phyloP scores from a whole-genome alignment of 2,888 invertebrate genomes.

The Drosophila nigricruria region DNA sequence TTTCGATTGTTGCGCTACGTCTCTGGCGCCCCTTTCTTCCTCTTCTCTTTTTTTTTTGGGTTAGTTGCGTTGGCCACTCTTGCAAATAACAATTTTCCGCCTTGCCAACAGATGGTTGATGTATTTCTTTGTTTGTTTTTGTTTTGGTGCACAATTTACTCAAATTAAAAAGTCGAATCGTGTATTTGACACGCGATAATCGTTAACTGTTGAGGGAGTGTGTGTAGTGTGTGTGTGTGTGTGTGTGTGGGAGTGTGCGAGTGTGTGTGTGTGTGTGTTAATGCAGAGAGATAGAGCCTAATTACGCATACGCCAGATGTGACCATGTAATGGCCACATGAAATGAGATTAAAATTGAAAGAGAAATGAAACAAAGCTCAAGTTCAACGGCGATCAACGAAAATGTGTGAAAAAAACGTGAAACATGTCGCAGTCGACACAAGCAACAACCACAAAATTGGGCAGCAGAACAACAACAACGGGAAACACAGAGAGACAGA shows the following conservation, averaged over 20 bases:
- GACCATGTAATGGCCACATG: constrained; percentile 25
- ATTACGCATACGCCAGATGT: constrained; percentile 77
- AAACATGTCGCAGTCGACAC: constrained; percentile 63
- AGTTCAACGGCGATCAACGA: constrained; percentile 30
- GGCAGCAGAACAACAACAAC: constrained; percentile 12
- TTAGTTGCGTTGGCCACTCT: constrained; percentile 34
- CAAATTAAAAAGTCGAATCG: constrained; percentile 76
- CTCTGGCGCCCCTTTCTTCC: not conserved
- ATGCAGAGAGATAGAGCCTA: constrained; percentile 25
- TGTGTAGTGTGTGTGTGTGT: constrained; percentile 12
- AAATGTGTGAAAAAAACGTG: constrained; percentile 72
- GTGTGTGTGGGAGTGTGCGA: too few relatives aligned
- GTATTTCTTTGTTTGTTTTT: constrained; percentile 1
- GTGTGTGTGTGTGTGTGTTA: constrained; percentile 13
- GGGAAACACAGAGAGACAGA: not conserved
- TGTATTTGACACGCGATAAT: constrained; percentile 74
- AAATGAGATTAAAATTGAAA: constrained; percentile 46
- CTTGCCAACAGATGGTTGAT: constrained; percentile 45
- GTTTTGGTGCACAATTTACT: constrained; percentile 57
- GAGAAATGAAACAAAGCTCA: constrained; percentile 25
- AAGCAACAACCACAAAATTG: constrained; percentile 31
- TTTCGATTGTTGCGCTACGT: constrained; percentile 65
- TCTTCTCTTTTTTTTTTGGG: not conserved
- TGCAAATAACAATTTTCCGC: constrained; percentile 43
- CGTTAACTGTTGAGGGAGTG: constrained; percentile 40